Percentiles rank a stretch among this genome's conserved stretches.
Conservation (phyloP, 2,888 invertebrate genomes). For the Polydrusus cervinus region DNA sequence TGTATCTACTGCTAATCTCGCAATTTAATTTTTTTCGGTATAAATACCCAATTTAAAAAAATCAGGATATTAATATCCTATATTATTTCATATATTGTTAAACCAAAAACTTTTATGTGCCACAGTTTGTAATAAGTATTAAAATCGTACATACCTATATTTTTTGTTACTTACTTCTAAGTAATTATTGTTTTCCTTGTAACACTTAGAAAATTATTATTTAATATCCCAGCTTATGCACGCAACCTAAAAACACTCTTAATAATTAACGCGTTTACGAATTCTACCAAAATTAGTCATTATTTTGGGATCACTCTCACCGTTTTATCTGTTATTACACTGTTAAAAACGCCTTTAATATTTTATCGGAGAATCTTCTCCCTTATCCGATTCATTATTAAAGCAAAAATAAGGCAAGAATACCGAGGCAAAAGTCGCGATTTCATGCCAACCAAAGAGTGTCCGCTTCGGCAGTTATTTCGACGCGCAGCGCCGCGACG, state of each 20-base stretch:
- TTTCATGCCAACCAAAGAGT: constrained; percentile 39
- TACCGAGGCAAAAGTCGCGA: constrained; percentile 48
- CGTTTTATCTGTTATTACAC: constrained; percentile 20
- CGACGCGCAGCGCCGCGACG: constrained; percentile 55
- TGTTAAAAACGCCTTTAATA: constrained; percentile 7
- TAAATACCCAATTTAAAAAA: too few species aligned
- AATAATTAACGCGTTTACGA: neutral
- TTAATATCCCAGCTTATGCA: neutral
- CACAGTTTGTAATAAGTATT: too few species aligned
- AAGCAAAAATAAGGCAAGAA: constrained; percentile 43
- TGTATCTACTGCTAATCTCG: too few species aligned
- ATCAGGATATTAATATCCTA: too few species aligned
- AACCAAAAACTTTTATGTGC: too few species aligned
- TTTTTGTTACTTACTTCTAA: neutral
- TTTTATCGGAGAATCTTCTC: constrained; percentile 7
- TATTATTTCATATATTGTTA: too few species aligned
- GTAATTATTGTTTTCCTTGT: too few species aligned
- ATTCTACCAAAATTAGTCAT: constrained; percentile 7
- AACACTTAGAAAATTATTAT: neutral
- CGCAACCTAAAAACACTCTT: neutral
- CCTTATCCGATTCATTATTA: constrained; percentile 48
- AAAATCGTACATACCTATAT: too few species aligned
- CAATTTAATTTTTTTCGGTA: too few species aligned
- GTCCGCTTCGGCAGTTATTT: constrained; percentile 38
- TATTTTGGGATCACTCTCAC: constrained; percentile 6